Conservation (phyloP, 1,140 invertebrate genomes). For the Stenopsyche tienmushanensis region DNA sequence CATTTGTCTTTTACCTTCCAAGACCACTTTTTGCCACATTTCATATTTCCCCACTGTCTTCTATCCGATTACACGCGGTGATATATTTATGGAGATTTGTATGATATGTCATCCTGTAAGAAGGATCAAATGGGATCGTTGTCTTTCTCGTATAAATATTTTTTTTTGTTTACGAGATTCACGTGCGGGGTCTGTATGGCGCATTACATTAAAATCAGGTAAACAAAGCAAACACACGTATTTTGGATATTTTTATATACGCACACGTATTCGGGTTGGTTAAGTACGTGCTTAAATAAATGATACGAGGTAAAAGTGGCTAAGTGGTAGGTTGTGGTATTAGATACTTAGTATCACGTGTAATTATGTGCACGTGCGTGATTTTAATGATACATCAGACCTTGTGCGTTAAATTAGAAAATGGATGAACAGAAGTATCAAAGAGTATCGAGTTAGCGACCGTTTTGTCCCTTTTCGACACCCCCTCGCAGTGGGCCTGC, state of each 20-base stretch:
- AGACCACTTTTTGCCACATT: slow-evolving; percentile 31
- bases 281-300: too few species aligned
- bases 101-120: slow-evolving; percentile 31
- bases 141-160: slow-evolving; percentile 14
- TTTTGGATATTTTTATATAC: neutral
- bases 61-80: slow-evolving; percentile 27
- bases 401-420: slow-evolving; percentile 22
- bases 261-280: too few species aligned
- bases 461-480: slow-evolving; percentile 14
- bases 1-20: slow-evolving; percentile 28
- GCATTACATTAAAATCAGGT: neutral
- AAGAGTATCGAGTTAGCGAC: slow-evolving; percentile 24
- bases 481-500: neutral
- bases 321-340: neutral
- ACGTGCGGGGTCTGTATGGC: neutral
- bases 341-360: neutral
- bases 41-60: slow-evolving; percentile 26
- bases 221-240: neutral
- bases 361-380: slow-evolving; percentile 16
- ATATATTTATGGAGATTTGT: slow-evolving; percentile 33
- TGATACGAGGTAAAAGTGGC: neutral
- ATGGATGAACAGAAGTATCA: slow-evolving; percentile 9
- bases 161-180: neutral
- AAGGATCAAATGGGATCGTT: slow-evolving; percentile 31
- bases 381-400: slow-evolving; percentile 22